phyloP scores from a whole-genome alignment of 2,797 vertebrate species.

The Chelmon rostratus region DNA sequence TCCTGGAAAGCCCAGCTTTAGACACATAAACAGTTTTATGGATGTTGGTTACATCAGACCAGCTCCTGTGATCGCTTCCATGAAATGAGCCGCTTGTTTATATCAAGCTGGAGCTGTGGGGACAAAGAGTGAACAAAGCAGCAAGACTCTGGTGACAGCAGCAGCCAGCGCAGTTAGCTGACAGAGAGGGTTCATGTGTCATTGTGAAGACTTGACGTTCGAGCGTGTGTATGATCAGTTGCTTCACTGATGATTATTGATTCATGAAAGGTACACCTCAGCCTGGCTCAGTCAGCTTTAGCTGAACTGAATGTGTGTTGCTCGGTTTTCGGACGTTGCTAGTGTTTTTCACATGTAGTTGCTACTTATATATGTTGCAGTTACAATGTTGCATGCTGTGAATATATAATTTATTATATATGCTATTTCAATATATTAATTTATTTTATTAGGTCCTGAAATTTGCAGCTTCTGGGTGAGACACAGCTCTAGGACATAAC shows the following conservation, averaged over 20 bases:
- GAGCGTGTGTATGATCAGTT: constrained; percentile 18
- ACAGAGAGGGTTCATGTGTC: constrained; percentile 21
- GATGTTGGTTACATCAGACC: not conserved
- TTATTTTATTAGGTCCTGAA: not conserved
- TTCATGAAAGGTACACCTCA: constrained; percentile 36
- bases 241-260: constrained; percentile 45
- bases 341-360: not conserved
- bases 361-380: not conserved
- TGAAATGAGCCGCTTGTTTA: not conserved
- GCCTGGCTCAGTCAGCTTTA: not conserved
- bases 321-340: not conserved
- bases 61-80: not conserved
- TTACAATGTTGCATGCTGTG: not conserved
- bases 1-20: not conserved
- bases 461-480: not conserved
- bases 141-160: not conserved
- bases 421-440: not conserved
- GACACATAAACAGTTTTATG: not conserved
- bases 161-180: constrained; percentile 17
- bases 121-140: constrained; percentile 10
- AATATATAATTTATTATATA: not conserved
- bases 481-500: not conserved
- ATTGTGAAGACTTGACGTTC: constrained; percentile 21
- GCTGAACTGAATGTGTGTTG: not conserved
- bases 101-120: not conserved